Base-by-base conservation (phyloP, 2,888 invertebrate genomes). In the Tenthredo mesomela region DNA sequence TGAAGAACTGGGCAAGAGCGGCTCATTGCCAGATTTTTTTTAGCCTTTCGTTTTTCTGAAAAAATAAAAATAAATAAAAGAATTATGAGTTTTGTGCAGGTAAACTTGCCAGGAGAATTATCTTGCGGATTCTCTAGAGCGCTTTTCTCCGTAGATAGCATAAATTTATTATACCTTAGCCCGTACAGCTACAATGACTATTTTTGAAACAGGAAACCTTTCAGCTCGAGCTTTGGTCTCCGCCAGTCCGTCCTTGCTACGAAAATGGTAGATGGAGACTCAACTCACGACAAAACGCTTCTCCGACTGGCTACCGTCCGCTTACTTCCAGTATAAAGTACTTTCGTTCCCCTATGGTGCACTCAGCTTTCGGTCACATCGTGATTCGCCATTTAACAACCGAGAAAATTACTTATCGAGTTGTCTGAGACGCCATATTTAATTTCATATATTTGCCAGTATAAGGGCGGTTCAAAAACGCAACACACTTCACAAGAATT, bases 271-370 rank as follows among this genome's bases (percentile, higher is more conserved):
- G 71, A 73, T 21, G 71, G 71, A 73, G 43, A 73, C 71, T 73
- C 40, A 73, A 21, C 71, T 43, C 40, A 43, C 71, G 71, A 73
- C 71, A 73, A 73, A 73, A 73, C 71, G 71, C 9, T 73, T 73
- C 71, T 21, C 18, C 71, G 71, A 18, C 67, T 33, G 33, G 15
- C 15, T 33, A 67, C 67, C 29, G 67, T 67, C 67, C 40, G n/a
- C 43, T 43, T 2, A 43, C 71, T 73, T 73, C 43, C 71, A 43
- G 21, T 10, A 6, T 25, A 73, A 43, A 73, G 40, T 71, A 71
- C 43, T 10, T 43, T 43, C 12, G 40, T 43, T 21, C 25, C 71
- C 43, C 21, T 15, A 37, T 37, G 43, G 12, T 73, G 9, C 43
- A 43, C 43, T 43, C 3, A 1, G 7, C 71, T 43, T 73, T 21